Conservation (phyloP, 2,888 invertebrate genomes). For the Sesia apiformis region DNA sequence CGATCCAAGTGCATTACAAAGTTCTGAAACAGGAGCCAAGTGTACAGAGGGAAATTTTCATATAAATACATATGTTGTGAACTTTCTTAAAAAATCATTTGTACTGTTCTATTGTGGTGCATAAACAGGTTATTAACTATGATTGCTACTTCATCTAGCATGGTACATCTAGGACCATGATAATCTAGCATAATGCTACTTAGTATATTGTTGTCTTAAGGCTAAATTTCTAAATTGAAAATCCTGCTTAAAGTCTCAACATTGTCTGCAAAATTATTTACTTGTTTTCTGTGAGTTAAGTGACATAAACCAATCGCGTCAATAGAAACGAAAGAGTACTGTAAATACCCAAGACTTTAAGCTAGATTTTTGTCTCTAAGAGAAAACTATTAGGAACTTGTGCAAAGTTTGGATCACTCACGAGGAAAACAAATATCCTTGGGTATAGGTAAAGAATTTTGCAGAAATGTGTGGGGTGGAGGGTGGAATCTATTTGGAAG, state of each 20-base stretch:
- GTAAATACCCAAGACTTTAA: slow-evolving; percentile 56
- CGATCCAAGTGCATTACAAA: too few species aligned
- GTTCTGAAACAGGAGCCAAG: too few species aligned
- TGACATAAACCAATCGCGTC: too few species aligned
- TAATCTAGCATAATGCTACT: too few species aligned
- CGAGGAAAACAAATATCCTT: slow-evolving; percentile 32
- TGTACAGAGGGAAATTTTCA: too few species aligned
- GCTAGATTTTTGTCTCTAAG: slow-evolving; percentile 40
- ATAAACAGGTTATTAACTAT: too few species aligned
- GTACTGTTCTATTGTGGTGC: too few species aligned
- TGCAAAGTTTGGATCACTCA: slow-evolving; percentile 42
- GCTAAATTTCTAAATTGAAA: slow-evolving; percentile 1
- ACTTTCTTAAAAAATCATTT: too few species aligned
- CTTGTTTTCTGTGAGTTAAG: slow-evolving; percentile 5
- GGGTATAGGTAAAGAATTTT: slow-evolving; percentile 66
- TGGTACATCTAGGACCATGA: too few species aligned
- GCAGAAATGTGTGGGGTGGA: slow-evolving; percentile 46
- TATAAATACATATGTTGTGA: too few species aligned
- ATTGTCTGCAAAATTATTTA: slow-evolving; percentile 70
- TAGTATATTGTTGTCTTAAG: too few species aligned
- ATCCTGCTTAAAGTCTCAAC: slow-evolving; percentile 52
- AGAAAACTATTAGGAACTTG: slow-evolving; percentile 15
- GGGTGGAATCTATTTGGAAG: slow-evolving; percentile 9
- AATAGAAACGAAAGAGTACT: background rate
- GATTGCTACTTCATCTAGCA: too few species aligned